Conservation (phyloP, 2,113 vertebrate genomes). For the Pavo muticus region DNA sequence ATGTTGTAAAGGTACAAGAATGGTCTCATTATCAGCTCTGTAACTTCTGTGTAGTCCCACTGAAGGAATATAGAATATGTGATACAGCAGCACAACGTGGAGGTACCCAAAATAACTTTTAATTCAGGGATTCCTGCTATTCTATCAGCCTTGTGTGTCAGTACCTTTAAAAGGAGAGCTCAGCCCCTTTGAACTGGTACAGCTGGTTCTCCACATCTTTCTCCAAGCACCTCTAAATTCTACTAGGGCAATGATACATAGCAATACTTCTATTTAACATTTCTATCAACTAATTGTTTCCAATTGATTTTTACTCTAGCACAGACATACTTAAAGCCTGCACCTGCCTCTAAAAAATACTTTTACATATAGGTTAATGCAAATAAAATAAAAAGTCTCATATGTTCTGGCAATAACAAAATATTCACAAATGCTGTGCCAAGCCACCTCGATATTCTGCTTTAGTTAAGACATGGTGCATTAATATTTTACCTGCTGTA, state of each 20-base stretch:
- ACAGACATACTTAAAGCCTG: background rate
- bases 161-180: background rate
- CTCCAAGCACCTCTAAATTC: background rate
- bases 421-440: background rate
- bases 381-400: background rate
- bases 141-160: background rate
- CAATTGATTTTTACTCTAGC: background rate
- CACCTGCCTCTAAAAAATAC: background rate
- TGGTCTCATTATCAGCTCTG: background rate
- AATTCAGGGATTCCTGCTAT: constrained; percentile 13
- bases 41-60: background rate
- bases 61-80: background rate
- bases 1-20: background rate
- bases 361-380: background rate
- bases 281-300: background rate
- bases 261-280: background rate
- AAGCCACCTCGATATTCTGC: background rate
- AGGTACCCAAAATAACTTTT: constrained; percentile 21
- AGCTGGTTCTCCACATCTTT: background rate
- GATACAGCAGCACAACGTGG: accelerated
- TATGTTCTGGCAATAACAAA: background rate
- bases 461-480: background rate
- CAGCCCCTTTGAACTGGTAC: background rate
- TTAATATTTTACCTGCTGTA: background rate
- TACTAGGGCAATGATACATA: background rate